A percentile compares a stretch with the other conserved stretches of the same genome.
These are phyloP conservation scores for Xestia sexstrigata DNA, from an alignment of 2,888 invertebrate species.

Conservation along the genomic window DNA sequence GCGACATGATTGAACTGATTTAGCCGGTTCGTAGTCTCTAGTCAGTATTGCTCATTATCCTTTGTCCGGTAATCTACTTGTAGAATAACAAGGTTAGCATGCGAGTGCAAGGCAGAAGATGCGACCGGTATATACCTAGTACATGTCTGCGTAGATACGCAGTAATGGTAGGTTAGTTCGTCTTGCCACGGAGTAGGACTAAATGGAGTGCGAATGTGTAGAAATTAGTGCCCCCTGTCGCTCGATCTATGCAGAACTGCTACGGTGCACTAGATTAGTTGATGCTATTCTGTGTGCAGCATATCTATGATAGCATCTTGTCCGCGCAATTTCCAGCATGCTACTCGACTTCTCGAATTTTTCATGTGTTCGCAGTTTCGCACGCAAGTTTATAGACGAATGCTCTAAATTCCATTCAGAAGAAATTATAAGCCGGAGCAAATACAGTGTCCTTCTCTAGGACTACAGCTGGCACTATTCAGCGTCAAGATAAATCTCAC, in stretches of 20 bases:
- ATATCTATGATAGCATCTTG: too few species aligned
- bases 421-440: too few species aligned
- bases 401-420: too few species aligned
- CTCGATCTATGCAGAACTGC: not conserved
- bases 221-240: not conserved
- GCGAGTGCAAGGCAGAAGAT: constrained; percentile 70
- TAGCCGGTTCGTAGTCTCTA: constrained; percentile 15
- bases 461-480: too few species aligned
- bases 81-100: constrained; percentile 67
- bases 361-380: not conserved
- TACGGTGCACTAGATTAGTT: too few species aligned
- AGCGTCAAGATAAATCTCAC: not conserved
- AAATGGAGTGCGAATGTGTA: constrained; percentile 26
- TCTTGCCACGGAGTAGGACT: constrained; percentile 18
- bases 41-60: constrained; percentile 38
- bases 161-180: constrained; percentile 29
- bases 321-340: not conserved
- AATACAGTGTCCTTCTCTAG: too few species aligned
- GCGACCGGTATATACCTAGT: constrained; percentile 38
- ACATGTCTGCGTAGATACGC: constrained; percentile 21
- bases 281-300: too few species aligned
- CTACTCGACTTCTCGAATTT: not conserved
- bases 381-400: not conserved
- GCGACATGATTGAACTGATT: constrained; percentile 28
- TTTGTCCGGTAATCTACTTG: constrained; percentile 64